phyloP scores from a whole-genome alignment of 2,888 invertebrate genomes.

The Limnephilus rhombicus region DNA sequence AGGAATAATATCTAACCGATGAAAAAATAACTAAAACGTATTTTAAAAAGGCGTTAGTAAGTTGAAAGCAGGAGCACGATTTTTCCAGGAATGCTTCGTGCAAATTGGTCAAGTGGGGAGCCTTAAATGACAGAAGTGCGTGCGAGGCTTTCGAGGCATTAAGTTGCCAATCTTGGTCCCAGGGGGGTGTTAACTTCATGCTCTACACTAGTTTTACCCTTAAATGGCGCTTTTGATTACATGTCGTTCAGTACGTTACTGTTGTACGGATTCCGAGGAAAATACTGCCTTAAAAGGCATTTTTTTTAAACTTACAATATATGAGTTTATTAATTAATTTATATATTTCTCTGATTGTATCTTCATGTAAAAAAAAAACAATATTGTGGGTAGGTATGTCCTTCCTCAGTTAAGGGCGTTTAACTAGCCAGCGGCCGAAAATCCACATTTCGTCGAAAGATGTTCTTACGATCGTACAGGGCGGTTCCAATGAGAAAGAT shows the following conservation, averaged over 20 bases:
- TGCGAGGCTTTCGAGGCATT: conserved; percentile 1
- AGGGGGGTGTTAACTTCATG: conserved; percentile 10
- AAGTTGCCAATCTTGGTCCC: conserved; percentile 19
- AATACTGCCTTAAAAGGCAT: not conserved
- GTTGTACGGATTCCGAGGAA: not conserved
- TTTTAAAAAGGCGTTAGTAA: not conserved
- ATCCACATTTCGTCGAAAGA: too few relatives aligned
- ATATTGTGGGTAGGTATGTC: too few relatives aligned
- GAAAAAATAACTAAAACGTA: not conserved
- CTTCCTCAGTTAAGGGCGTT: too few relatives aligned
- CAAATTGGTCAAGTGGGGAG: not conserved
- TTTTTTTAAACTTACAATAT: not conserved
- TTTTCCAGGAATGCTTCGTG: conserved; percentile 18
- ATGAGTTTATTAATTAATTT: too few relatives aligned
- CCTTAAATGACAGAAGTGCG: conserved; percentile 35
- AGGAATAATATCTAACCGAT: not conserved
- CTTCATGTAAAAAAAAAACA: too few relatives aligned
- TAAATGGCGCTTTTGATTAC: not conserved
- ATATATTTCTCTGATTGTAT: too few relatives aligned
- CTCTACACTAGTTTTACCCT: not conserved
- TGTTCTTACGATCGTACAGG: too few relatives aligned
- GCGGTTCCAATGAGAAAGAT: too few relatives aligned
- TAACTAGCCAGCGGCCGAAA: too few relatives aligned
- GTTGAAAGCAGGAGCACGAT: not conserved
- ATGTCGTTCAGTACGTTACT: not conserved